These are phyloP conservation scores for Dissostichus mawsoni DNA, from an alignment of 2,113 vertebrate genomes.

Conservation along the genomic window DNA sequence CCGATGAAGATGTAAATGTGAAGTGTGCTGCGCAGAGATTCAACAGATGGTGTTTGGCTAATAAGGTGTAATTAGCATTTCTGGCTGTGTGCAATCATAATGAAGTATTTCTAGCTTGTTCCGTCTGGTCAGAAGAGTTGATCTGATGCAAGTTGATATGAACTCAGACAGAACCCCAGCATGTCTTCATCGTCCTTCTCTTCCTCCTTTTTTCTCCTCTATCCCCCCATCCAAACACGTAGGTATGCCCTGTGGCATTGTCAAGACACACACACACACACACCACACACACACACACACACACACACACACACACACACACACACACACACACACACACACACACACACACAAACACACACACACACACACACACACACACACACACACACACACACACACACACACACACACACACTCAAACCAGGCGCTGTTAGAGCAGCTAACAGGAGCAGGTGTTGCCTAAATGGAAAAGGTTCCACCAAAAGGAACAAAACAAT, in stretches of 20 bases:
- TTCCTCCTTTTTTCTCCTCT: not conserved
- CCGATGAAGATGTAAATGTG: slow-evolving; percentile 10
- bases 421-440: slow-evolving; percentile 13
- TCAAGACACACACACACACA: not conserved
- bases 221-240: slow-evolving; percentile 13
- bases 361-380: no score
- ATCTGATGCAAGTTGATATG: not conserved
- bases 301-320: no score
- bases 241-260: slow-evolving; percentile 5
- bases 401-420: slow-evolving; percentile 12
- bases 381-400: no score
- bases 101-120: not conserved
- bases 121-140: not conserved
- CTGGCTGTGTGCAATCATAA: slow-evolving; percentile 4
- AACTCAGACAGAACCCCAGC: not conserved
- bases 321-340: no score
- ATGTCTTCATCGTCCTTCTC: not conserved
- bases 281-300: no score
- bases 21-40: slow-evolving; percentile 1
- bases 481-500: not conserved
- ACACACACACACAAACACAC: no score
- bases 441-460: slow-evolving; percentile 18
- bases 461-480: not conserved
- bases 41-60: slow-evolving; percentile 34
- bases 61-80: slow-evolving; percentile 40